Percentiles rank a stretch among this genome's conserved stretches.
These are phyloP conservation scores for Spheniscus humboldti DNA, from an alignment of 2,797 vertebrate genomes.

Conservation along the genomic window DNA sequence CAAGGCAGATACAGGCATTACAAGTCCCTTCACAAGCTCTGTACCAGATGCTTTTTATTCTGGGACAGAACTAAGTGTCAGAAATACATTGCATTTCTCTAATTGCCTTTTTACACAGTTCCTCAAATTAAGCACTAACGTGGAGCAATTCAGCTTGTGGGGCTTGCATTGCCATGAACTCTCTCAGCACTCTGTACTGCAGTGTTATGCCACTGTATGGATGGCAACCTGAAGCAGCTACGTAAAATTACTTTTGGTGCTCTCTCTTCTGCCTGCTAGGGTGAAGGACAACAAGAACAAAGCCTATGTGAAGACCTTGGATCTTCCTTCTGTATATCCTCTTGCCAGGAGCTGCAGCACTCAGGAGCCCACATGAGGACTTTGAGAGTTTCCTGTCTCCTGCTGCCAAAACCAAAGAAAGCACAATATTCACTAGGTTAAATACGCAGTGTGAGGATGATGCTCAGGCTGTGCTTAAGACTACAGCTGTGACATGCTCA, in stretches of 20 bases:
- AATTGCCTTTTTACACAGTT: not conserved
- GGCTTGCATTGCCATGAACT: not conserved
- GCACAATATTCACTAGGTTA: not conserved
- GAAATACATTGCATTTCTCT: not conserved
- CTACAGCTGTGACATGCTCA: not conserved
- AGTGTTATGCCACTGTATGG: not conserved
- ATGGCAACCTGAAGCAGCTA: not conserved
- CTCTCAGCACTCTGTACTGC: not conserved
- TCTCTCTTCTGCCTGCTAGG: not conserved
- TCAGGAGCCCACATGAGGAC: not conserved
- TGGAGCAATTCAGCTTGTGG: not conserved
- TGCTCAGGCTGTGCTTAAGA: not conserved
- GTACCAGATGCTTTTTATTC: not conserved
- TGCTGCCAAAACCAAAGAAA: not conserved
- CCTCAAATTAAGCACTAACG: not conserved
- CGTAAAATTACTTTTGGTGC: not conserved
- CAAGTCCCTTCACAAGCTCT: not conserved
- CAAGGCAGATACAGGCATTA: not conserved
- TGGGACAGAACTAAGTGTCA: not conserved
- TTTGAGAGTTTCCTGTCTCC: not conserved
- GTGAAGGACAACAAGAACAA: not conserved
- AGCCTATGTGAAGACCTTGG: not conserved
- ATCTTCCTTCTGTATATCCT: not conserved
- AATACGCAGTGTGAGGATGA: not conserved
- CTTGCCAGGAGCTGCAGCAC: not conserved